Base-by-base conservation (phyloP, 2,797 vertebrate genomes). In the Spinus olivaceus region DNA sequence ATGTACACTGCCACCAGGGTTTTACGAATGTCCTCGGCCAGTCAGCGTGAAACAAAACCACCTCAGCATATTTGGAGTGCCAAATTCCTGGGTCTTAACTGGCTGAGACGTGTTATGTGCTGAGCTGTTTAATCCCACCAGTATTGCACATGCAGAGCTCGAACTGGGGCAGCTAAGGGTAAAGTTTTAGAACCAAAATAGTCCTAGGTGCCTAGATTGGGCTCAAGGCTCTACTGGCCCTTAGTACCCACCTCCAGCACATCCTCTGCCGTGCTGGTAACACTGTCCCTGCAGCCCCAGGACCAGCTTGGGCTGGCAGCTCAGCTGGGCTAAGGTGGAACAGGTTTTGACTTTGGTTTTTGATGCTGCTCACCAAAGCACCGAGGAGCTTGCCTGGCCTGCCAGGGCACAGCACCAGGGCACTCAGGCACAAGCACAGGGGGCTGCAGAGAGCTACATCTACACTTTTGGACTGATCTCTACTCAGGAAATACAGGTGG, bases 11-110 rank as follows among this genome's bases (percentile, higher is more conserved):
- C 41, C 17, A 60, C 20, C 19, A 18, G 0, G 0, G 9, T 16
- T 86, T 72, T 22, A 21, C 2, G 42, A 63, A 50, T 4, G 3
- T 35, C 57, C n/a, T 49, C 82, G 20, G 47, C 44, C 66, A 65
- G 44, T 4, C 77, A 65, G 35, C 21, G 54, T 44, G 57, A 54
- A 93, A 92, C 81, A 82, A 84, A 44, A 41, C 37, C 7, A 80
- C 47, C 44, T 88, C 82, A 79, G 86, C 90, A 92, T 92, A 84
- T 84, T 53, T 90, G 83, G 51, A 86, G 93, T 77, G 88, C 78
- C 78, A 91, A 1, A 96, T 96, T 96, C 94, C 81, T 90, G 37
- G 25, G 78, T 93, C 88, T 93, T 95, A 95, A 77, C 92, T 77
- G 63, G 92, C 73, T 86, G 83, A 92, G 86, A 88, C 81, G 37